Conservation (phyloP, 1,140 invertebrate genomes). For the Lutraria rhynchaena region DNA sequence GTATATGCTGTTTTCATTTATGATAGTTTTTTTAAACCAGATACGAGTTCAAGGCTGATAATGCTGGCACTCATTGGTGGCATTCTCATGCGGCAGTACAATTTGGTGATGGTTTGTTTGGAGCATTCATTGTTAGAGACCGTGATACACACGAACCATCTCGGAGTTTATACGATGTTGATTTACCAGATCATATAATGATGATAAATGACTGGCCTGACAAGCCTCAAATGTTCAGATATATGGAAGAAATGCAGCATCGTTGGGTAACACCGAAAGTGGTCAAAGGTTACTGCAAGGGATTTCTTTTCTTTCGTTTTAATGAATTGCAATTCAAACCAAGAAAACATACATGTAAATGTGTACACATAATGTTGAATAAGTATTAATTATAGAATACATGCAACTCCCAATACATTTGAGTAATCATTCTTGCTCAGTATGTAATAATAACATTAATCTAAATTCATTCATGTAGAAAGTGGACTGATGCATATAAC, state of each 20-base stretch:
- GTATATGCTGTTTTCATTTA: background rate
- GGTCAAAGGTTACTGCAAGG: constrained; percentile 16
- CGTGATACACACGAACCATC: constrained; percentile 41
- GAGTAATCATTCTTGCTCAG: too few species aligned
- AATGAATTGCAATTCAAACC: too few species aligned
- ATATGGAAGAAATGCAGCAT: constrained; percentile 56
- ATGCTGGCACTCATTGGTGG: constrained; percentile 64
- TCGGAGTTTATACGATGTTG: constrained; percentile 57
- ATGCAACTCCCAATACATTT: too few species aligned
- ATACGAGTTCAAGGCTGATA: constrained; percentile 60
- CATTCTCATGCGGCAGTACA: constrained; percentile 63
- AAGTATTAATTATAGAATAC: too few species aligned
- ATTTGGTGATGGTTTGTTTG: constrained; percentile 55
- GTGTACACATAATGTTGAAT: too few species aligned
- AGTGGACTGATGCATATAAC: too few species aligned
- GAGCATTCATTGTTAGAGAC: constrained; percentile 61
- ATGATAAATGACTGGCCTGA: constrained; percentile 65
- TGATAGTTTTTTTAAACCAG: constrained; percentile 41
- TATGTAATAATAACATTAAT: too few species aligned
- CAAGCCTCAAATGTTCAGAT: background rate
- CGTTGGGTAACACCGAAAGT: constrained; percentile 75
- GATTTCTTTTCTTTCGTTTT: too few species aligned
- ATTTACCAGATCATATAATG: constrained; percentile 61
- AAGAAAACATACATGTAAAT: too few species aligned
- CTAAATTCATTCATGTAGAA: too few species aligned